A percentile compares a stretch with the other conserved stretches of the same genome.
These are phyloP conservation scores for Cynaeus angustus DNA, from an alignment of 2,888 invertebrate genomes.

Conservation along the genomic window DNA sequence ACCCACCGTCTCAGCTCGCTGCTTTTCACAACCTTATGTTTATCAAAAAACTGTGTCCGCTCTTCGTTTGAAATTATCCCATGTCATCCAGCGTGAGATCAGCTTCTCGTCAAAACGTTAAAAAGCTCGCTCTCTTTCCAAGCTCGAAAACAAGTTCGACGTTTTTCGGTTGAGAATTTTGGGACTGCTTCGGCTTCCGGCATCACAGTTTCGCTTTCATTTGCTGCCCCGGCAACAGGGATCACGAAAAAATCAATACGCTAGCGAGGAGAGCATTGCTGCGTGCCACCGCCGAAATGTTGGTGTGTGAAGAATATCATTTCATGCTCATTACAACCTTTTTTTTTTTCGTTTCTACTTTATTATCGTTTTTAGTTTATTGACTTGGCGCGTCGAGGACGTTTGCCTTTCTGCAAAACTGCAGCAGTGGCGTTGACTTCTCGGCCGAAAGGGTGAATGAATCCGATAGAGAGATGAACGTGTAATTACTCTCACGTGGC, in stretches of 20 bases:
- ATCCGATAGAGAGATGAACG: conserved; percentile 10
- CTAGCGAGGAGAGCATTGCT: conserved; percentile 33
- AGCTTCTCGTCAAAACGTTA: not conserved
- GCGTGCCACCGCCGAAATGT: conserved; percentile 33
- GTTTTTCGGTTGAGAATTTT: conserved; percentile 28
- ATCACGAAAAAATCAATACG: conserved; percentile 49
- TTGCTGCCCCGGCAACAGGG: conserved; percentile 44
- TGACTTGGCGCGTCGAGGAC: conserved; percentile 11
- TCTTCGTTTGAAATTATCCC: too few species aligned
- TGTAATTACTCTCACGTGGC: conserved; percentile 13
- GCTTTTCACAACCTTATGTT: too few species aligned
- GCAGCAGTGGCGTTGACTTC: conserved; percentile 7
- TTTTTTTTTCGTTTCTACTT: not conserved
- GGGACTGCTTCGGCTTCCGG: conserved; percentile 34
- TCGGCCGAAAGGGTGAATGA: conserved; percentile 5
- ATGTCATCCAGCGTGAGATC: too few species aligned
- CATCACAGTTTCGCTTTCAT: conserved; percentile 39
- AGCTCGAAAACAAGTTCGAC: conserved; percentile 4
- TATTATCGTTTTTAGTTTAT: conserved; percentile 4
- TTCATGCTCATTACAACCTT: conserved; percentile 8
- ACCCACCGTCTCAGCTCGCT: too few species aligned
- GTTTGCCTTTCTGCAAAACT: conserved; percentile 1
- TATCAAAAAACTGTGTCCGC: too few species aligned
- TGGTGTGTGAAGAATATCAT: conserved; percentile 19
- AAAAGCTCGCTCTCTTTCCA: not conserved